Evolutionary conservation across 2,113 vertebrate genomes (phyloP), one percentile per base, ranked within the genome.

Genomic region (Rutilus rutilus): DNA sequence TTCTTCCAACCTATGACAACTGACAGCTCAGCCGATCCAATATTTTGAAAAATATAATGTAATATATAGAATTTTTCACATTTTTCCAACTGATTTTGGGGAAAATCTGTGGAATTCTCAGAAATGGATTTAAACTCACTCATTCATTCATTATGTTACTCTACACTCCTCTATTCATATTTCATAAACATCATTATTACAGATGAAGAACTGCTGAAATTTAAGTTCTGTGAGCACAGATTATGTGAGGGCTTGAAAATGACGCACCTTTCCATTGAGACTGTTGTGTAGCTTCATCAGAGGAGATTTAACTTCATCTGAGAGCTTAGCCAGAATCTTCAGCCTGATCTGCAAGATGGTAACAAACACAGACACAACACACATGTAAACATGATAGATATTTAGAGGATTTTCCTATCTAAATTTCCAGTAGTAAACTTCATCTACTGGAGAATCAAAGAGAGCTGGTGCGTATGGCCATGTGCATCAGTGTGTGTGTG

Each of bases 281-380:
- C 94, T 95, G 90, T 92, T 93, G 91, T 99, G 97, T 62, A 99
- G 95, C 91, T 98, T 98, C 92, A 95, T 94, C 71, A 99, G 94
- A 45, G 95, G 93, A 73, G 91, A 92, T 94, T 93, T 97, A 83
- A 94, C 96, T 67, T 98, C 98, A 87, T 99, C 97, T 23, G 96
- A 91, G 23, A 99, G 91, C 91, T 97, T 99, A 75, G 94, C 92
- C 91, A 99, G 87, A 91, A 99, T 97, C 93, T 98, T 99, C 88
- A 95, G 91, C 89, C 97, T 95, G n/a, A 85, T 36, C 52, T 47
- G 77, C 30, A 52, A 30, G 21, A 9, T 1, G 45, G 75, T 52
- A 67, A 17, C 52, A 52, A 50, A 33, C 36, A 75, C 73, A 73
- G 21, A 79, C 54, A 85, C 54, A n/a, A 79, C 54, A 77, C n/a